Evolutionary conservation across 2,888 invertebrate species (phyloP).

Genomic region (Archips xylosteana): DNA sequence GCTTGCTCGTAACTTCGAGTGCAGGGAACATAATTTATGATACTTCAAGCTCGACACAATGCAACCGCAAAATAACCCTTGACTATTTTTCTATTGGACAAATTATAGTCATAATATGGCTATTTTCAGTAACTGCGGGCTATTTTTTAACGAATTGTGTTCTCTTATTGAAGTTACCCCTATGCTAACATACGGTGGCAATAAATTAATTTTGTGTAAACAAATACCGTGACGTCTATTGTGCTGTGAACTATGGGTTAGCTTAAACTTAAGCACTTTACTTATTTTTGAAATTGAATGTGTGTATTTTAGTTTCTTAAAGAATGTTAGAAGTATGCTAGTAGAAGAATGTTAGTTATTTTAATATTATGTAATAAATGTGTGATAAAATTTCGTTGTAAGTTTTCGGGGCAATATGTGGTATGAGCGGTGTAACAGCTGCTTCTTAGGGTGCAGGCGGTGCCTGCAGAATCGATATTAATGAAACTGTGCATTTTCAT

Average conservation of each 20-base stretch:
- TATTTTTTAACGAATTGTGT: conserved; percentile 27
- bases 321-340: too few relatives aligned
- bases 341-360: too few relatives aligned
- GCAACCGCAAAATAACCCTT: conserved; percentile 82
- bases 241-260: not conserved
- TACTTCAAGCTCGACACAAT: conserved; percentile 69
- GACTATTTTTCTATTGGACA: conserved; percentile 71
- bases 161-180: conserved; percentile 55
- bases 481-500: not conserved
- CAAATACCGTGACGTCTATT: conserved; percentile 49
- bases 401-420: not conserved
- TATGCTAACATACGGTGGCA: conserved; percentile 49
- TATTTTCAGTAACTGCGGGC: conserved; percentile 60
- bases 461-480: not conserved
- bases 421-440: not conserved
- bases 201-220: conserved; percentile 62
- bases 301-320: not conserved
- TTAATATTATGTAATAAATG: not conserved
- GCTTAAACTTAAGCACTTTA: not conserved
- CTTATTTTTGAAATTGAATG: not conserved
- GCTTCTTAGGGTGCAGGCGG: not conserved
- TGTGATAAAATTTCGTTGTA: not conserved
- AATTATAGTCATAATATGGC: conserved; percentile 54
- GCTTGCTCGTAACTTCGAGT: conserved; percentile 65
- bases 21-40: conserved; percentile 76